A percentile compares a stretch with the other conserved stretches of the same genome.
These are phyloP conservation scores for Haliaeetus leucogaster DNA, from an alignment of 2,113 vertebrate genomes.

Conservation along the genomic window DNA sequence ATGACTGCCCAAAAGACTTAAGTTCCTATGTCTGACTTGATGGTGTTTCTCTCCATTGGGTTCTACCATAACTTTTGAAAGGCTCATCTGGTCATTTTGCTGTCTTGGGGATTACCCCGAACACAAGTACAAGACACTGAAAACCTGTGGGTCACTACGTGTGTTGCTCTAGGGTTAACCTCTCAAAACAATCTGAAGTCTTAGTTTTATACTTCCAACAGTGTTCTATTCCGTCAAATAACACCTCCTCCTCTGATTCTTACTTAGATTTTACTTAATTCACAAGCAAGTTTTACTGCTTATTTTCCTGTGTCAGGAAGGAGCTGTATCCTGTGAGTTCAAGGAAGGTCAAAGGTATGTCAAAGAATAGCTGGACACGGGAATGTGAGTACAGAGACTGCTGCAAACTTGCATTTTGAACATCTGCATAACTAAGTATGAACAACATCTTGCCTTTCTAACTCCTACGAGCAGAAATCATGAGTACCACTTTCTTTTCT, in stretches of 20 bases:
- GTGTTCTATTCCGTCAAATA: background rate
- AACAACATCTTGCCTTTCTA: background rate
- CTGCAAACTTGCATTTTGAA: background rate
- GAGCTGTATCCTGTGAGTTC: background rate
- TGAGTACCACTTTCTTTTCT: background rate
- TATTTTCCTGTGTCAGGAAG: background rate
- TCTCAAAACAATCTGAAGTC: background rate
- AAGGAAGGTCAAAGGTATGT: background rate
- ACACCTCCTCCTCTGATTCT: background rate
- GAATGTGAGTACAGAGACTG: background rate
- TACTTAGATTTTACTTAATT: background rate
- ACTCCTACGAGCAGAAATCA: fast-evolving
- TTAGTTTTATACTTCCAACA: background rate
- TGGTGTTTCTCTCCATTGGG: background rate
- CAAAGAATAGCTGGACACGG: background rate
- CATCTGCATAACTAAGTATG: background rate
- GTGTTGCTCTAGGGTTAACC: background rate
- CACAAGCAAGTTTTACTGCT: background rate
- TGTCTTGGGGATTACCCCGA: background rate
- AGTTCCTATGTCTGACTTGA: background rate
- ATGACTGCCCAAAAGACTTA: background rate
- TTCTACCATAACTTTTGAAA: background rate
- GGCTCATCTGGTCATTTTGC: background rate
- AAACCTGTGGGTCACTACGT: background rate
- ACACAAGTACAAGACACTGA: background rate